These are phyloP conservation scores for Brachionichthys hirsutus DNA, from an alignment of 2,113 vertebrate genomes.

Conservation along the genomic window DNA sequence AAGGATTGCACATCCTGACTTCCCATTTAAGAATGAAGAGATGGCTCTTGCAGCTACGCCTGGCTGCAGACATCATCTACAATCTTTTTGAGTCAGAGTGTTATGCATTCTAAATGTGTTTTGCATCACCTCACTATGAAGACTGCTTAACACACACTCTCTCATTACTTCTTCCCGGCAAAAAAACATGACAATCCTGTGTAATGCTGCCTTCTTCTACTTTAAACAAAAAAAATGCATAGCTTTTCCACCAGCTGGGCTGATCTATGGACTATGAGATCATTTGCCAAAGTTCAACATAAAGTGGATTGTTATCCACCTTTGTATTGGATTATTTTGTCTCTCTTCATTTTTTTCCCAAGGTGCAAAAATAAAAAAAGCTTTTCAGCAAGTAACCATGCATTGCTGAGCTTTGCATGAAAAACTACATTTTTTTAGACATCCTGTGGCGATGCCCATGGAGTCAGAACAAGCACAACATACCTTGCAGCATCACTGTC, in stretches of 20 bases:
- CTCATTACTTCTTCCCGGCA: constrained; percentile 12
- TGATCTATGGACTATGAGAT: not conserved
- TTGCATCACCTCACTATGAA: constrained; percentile 29
- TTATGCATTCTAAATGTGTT: constrained; percentile 38
- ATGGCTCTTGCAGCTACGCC: constrained; percentile 24
- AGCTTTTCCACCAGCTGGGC: constrained; percentile 4
- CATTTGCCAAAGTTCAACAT: not conserved
- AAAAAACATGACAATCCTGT: constrained; percentile 25
- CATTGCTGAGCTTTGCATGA: constrained; percentile 19
- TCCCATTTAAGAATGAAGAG: constrained; percentile 43
- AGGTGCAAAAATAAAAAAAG: not conserved
- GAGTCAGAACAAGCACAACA: constrained; percentile 35
- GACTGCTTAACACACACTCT: constrained; percentile 13
- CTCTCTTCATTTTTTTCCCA: not conserved
- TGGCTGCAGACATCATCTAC: constrained; percentile 49
- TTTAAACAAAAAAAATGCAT: constrained; percentile 12
- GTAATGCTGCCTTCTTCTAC: constrained; percentile 6
- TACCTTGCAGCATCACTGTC: constrained; percentile 51
- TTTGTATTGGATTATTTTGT: not conserved
- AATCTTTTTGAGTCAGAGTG: constrained; percentile 36
- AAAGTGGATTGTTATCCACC: not conserved
- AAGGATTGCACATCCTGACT: constrained; percentile 22
- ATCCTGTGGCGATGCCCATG: constrained; percentile 35
- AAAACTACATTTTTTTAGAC: not conserved
- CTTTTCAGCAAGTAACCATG: constrained; percentile 5